Conservation (phyloP, 2,797 vertebrate genomes). For the Anabacerthia variegaticeps region DNA sequence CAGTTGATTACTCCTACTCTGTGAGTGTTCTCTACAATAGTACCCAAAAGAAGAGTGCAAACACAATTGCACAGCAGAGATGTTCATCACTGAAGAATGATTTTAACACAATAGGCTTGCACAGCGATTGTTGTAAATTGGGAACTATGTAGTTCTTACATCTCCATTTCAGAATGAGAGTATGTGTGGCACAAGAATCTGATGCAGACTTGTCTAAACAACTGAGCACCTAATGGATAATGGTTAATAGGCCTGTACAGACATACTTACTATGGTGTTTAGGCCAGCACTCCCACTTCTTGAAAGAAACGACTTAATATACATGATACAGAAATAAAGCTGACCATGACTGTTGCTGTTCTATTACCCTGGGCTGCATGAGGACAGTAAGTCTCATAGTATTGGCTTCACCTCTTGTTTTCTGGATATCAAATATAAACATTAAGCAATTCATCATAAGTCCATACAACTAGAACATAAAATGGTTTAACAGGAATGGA, state of each 20-base stretch:
- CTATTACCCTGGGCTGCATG: neutral
- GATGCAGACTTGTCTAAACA: neutral
- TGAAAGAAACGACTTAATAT: slow-evolving; percentile 19
- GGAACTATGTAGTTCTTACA: neutral
- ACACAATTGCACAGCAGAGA: neutral
- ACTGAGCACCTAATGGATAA: neutral
- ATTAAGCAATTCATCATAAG: neutral
- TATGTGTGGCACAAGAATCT: neutral
- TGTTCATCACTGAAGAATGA: neutral
- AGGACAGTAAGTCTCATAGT: neutral
- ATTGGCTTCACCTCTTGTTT: neutral
- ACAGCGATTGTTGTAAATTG: too few relatives aligned
- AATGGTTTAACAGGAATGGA: neutral
- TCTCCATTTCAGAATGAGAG: neutral
- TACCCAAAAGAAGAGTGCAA: neutral
- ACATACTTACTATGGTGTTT: slow-evolving; percentile 50
- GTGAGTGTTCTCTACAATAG: neutral
- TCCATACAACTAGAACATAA: neutral
- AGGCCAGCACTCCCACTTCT: neutral
- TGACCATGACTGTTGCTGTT: neutral
- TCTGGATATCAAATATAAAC: neutral
- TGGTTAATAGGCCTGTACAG: neutral
- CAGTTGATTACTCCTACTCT: neutral
- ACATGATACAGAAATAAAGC: slow-evolving; percentile 60
- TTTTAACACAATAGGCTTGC: neutral